These are phyloP conservation scores for Ichneumoninae sp. DNA, from an alignment of 2,888 invertebrate species.

Conservation along the genomic window DNA sequence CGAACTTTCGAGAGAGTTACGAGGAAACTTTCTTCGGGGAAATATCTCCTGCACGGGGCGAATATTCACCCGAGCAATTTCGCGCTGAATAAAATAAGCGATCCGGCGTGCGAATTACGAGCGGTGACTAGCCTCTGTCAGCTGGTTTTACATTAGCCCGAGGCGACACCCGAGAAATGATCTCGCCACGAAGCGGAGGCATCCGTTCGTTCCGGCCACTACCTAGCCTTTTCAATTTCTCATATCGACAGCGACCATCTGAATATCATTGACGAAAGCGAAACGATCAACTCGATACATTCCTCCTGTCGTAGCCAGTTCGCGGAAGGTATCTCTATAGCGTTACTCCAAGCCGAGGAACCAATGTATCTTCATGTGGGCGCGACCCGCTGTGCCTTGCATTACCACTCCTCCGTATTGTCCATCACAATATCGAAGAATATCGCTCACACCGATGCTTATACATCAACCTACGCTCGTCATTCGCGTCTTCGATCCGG, in stretches of 20 bases:
- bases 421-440: conserved; percentile 72
- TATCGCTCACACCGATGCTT: conserved; percentile 55
- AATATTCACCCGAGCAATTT: conserved; percentile 9
- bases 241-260: conserved; percentile 71
- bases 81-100: conserved; percentile 26
- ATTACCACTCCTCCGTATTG: conserved; percentile 74
- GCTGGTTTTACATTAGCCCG: conserved; percentile 45
- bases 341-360: conserved; percentile 53
- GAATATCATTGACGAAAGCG: conserved; percentile 68
- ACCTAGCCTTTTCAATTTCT: conserved; percentile 68
- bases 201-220: conserved; percentile 40
- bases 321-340: conserved; percentile 37
- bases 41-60: neutral
- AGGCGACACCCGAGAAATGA: conserved; percentile 47
- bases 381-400: conserved; percentile 53
- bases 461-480: conserved; percentile 45
- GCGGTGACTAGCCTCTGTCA: conserved; percentile 57
- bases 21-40: neutral
- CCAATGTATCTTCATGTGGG: conserved; percentile 64
- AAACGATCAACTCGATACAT: conserved; percentile 62
- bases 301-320: conserved; percentile 52
- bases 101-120: conserved; percentile 55
- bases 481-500: conserved; percentile 20
- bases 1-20: neutral
- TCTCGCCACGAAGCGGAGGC: conserved; percentile 21